These are phyloP conservation scores for Didymodactylos carnosus DNA, from an alignment of 2,888 invertebrate species.

Conservation along the genomic window DNA sequence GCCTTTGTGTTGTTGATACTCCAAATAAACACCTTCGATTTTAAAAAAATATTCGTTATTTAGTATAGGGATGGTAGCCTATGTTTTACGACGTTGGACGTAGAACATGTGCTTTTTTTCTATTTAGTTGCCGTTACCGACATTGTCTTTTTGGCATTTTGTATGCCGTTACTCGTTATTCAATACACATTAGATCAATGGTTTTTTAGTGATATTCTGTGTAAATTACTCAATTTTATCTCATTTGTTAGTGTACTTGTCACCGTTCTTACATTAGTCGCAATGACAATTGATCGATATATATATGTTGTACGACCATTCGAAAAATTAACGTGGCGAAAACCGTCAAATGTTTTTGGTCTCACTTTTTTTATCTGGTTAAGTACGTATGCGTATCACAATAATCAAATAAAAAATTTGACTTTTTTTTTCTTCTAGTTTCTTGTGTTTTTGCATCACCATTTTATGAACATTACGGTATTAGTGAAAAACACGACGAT, in stretches of 20 bases:
- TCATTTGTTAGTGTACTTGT: constrained; percentile 4
- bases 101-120: background rate
- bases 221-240: background rate
- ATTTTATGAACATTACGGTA: background rate
- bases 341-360: constrained; percentile 1
- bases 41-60: too few species aligned
- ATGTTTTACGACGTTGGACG: too few species aligned
- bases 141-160: constrained; percentile 7
- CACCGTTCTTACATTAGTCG: constrained; percentile 9
- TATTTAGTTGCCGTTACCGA: constrained; percentile 5
- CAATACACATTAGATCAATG: constrained; percentile 8
- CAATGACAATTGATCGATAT: constrained; percentile 12
- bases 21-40: too few species aligned
- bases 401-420: too few species aligned
- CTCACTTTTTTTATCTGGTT: constrained; percentile 7
- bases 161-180: constrained; percentile 9
- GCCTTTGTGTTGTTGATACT: too few species aligned
- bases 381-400: too few species aligned
- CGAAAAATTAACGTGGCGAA: background rate
- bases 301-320: constrained; percentile 1
- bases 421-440: background rate
- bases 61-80: too few species aligned
- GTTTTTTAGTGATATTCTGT: background rate
- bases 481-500: background rate
- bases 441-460: background rate